Evolutionary conservation across 1,140 invertebrate genomes (phyloP), one percentile per base, ranked within the genome.

Genomic region (Nilaparvata lugens): DNA sequence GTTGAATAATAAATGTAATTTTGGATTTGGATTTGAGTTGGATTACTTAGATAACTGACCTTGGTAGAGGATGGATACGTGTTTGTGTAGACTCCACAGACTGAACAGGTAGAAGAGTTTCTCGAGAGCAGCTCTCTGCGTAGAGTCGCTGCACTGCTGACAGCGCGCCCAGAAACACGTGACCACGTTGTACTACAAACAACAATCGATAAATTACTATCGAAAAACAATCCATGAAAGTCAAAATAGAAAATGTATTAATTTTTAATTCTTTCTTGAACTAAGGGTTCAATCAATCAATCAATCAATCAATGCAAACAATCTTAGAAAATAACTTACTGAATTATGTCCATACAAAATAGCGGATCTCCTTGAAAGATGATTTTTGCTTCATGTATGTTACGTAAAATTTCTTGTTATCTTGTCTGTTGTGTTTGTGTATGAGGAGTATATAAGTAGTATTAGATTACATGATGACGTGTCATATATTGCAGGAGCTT

Each of bases 61-160:
- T 71, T 75, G 70, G 67, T 79, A 79, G 11, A 78, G 65, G 14
- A 69, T 64, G 24, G 66, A 57, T 13, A 75, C 62, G 66, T 78
- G 72, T 64, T 73, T 78, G 43, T 79, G 73, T 1, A 84, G 76
- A 69, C 81, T 85, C 69, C 81, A 84, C 5, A 88, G 65, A 43
- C 74, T 77, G 66, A 86, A 92, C 1, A 93, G 69, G 4, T 79
- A 77, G 65, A 84, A 84, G 3, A 91, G 66, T 69, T 82, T 83
- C 14, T 70, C 73, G 19, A 93, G 65, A 2, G 91, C 81, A 2
- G 72, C 70, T 45, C 75, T 67, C 14, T 78, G 64, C 70, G 78
- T 4, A 75, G 65, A 7, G 51, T 55, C 62, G 35, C 58, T 42
- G 35, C 54, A 35, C 2, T 28, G 28, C 66, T 75, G 65, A 74